A percentile compares a stretch with the other conserved stretches of the same genome.
These are phyloP conservation scores for Acanthosepion esculentum DNA, from an alignment of 2,888 invertebrate species.

Conservation along the genomic window DNA sequence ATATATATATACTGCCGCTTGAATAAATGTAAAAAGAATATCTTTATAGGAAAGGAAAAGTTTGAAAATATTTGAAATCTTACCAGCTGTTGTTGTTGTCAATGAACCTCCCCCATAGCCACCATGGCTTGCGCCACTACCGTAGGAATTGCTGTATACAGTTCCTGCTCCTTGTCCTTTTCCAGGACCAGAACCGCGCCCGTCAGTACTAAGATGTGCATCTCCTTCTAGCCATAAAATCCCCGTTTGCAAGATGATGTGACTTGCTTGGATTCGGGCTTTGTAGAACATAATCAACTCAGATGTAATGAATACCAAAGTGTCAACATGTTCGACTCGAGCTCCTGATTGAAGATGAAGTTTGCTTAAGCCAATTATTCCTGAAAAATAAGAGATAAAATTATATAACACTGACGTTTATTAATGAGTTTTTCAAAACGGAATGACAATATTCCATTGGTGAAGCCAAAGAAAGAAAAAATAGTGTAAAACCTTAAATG, in stretches of 20 bases:
- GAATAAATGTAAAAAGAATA: no score
- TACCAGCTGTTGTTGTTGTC: constrained; percentile 34
- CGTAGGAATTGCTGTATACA: constrained; percentile 51
- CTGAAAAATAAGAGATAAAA: constrained; percentile 51
- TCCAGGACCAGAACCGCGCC: constrained; percentile 49
- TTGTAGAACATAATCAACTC: constrained; percentile 60
- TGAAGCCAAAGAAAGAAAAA: background rate
- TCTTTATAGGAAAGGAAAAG: no score
- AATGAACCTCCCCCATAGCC: constrained; percentile 61
- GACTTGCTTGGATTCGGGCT: constrained; percentile 56
- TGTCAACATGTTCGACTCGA: constrained; percentile 54
- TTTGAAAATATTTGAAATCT: no score
- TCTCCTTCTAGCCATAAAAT: constrained; percentile 60
- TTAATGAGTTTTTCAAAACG: background rate
- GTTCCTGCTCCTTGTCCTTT: constrained; percentile 51
- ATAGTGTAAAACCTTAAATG: background rate
- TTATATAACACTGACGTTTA: background rate
- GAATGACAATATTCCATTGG: background rate
- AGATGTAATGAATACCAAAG: constrained; percentile 56
- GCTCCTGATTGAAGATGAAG: constrained; percentile 59
- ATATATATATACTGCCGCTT: no score
- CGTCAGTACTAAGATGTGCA: constrained; percentile 52
- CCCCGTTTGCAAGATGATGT: constrained; percentile 56
- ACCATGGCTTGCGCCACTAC: constrained; percentile 62
- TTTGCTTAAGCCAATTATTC: constrained; percentile 56